Conservation (phyloP, 1,140 invertebrate genomes). For the Amyelois transitella region DNA sequence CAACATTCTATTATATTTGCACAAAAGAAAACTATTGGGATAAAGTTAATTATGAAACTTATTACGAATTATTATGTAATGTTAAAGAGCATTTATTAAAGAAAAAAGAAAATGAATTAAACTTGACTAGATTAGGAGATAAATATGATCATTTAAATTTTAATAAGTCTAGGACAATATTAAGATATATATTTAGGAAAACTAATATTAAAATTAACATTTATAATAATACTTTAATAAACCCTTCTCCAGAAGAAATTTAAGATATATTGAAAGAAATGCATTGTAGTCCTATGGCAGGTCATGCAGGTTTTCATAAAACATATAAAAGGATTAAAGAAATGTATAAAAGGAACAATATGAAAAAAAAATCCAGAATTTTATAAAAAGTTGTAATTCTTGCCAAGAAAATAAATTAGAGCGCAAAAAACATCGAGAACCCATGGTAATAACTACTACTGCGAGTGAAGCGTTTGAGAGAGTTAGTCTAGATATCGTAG, state of each 20-base stretch:
- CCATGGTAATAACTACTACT: slow-evolving; percentile 9
- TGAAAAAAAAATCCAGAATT: slow-evolving; percentile 5
- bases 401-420: slow-evolving; percentile 10
- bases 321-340: slow-evolving; percentile 31
- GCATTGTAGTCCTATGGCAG: slow-evolving; percentile 20
- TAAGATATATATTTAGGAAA: neutral
- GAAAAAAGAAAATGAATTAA: too few species aligned
- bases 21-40: too few species aligned
- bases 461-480: slow-evolving; percentile 8
- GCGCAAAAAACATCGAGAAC: neutral
- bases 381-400: slow-evolving; percentile 2
- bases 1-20: too few species aligned
- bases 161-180: slow-evolving; percentile 2
- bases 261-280: slow-evolving; percentile 22
- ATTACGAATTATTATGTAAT: too few species aligned
- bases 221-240: neutral
- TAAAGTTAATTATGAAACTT: too few species aligned
- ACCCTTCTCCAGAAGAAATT: neutral
- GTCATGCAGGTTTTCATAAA: slow-evolving; percentile 24
- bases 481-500: slow-evolving; percentile 7
- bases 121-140: too few species aligned
- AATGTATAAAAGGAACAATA: slow-evolving; percentile 22
- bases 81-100: too few species aligned
- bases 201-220: neutral
- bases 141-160: neutral